A percentile compares a stretch with the other conserved stretches of the same genome.
These are phyloP conservation scores for Pseudorhiza aurosa DNA, from an alignment of 30 jellyfish, hydroid and myxozoan genomes.

Conservation along the genomic window DNA sequence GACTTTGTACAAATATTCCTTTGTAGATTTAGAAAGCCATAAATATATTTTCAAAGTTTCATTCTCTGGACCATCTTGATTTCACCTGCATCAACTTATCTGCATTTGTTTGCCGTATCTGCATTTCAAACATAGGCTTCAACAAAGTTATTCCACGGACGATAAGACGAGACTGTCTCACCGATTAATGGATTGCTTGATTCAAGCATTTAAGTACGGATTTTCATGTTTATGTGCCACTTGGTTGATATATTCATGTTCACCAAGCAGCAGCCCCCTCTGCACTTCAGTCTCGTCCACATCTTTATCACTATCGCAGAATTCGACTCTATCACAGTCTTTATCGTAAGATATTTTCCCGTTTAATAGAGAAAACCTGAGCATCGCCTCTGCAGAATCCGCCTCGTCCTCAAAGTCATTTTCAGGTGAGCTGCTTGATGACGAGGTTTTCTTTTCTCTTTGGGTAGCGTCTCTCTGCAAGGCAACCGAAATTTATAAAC, in stretches of 20 bases:
- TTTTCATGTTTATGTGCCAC: constrained; percentile 2
- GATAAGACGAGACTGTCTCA: too few relatives aligned
- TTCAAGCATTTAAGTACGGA: constrained; percentile 39
- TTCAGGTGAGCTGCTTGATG: constrained; percentile 49
- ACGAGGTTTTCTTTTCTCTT: constrained; percentile 52
- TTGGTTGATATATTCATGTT: constrained; percentile 20
- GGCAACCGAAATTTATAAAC: neutral
- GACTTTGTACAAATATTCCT: too few relatives aligned
- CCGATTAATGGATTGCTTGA: too few relatives aligned
- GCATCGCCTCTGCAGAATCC: constrained; percentile 12
- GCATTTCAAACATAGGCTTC: too few relatives aligned
- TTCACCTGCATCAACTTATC: too few relatives aligned
- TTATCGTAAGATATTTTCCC: constrained; percentile 22
- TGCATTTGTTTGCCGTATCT: too few relatives aligned
- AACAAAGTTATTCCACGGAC: too few relatives aligned
- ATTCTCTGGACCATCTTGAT: too few relatives aligned
- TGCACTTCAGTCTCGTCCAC: constrained; percentile 51
- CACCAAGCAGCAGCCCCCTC: neutral
- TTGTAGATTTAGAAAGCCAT: too few relatives aligned
- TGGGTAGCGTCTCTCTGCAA: constrained; percentile 54
- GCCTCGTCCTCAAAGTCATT: constrained; percentile 52
- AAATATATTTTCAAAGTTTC: too few relatives aligned
- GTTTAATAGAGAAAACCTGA: constrained; percentile 11
- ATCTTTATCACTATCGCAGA: constrained; percentile 59
- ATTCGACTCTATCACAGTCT: constrained; percentile 9